Conservation (phyloP, 2,888 invertebrate genomes). For the Prenolepis imparis region DNA sequence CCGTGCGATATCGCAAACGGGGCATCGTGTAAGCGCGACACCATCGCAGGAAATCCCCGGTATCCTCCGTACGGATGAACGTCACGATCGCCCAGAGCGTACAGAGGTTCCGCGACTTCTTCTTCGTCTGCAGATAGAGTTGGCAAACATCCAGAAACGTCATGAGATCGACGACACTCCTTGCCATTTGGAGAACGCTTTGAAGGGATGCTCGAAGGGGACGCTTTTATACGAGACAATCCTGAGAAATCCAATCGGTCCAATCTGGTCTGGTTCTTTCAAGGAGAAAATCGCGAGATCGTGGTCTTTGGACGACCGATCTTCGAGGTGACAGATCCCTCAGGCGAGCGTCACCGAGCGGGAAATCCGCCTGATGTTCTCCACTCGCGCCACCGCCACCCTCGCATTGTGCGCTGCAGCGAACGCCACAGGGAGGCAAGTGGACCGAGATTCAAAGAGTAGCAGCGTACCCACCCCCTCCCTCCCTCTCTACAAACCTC, state of each 20-base stretch:
- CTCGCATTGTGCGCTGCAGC: constrained; percentile 58
- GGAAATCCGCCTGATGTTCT: constrained; percentile 60
- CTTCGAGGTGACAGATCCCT: constrained; percentile 47
- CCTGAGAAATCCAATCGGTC: too few relatives aligned
- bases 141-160: constrained; percentile 83
- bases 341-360: constrained; percentile 40
- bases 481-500: neutral
- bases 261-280: too few relatives aligned
- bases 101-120: constrained; percentile 75
- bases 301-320: neutral
- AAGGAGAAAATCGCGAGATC: constrained; percentile 13
- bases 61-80: constrained; percentile 81
- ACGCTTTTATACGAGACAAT: neutral
- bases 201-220: neutral
- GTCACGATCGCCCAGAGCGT: constrained; percentile 83
- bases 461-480: constrained; percentile 48
- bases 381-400: constrained; percentile 57
- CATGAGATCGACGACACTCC: constrained; percentile 80
- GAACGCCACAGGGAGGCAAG: constrained; percentile 58
- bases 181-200: constrained; percentile 59
- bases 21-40: constrained; percentile 78
- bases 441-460: constrained; percentile 61
- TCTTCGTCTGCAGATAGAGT: constrained; percentile 78
- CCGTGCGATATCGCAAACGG: constrained; percentile 73
- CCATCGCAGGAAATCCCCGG: constrained; percentile 78